Evolutionary conservation across 2,888 invertebrate species (phyloP).

Genomic region (Biston stratarius): DNA sequence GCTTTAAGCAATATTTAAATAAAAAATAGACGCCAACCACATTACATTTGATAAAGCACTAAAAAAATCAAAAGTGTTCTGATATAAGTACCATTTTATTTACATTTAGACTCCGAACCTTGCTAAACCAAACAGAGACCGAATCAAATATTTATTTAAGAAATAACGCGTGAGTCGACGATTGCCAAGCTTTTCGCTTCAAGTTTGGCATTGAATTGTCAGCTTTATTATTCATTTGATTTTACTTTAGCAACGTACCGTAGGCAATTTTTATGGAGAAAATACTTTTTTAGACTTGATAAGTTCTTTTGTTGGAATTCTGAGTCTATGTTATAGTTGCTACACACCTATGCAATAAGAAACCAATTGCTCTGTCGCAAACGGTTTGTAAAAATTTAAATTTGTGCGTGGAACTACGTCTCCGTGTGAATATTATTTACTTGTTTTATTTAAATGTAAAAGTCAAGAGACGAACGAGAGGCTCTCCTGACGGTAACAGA

Average conservation of each 20-base stretch:
- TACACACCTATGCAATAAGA: too few species aligned
- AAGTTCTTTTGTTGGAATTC: background rate
- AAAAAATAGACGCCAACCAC: too few species aligned
- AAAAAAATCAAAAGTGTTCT: background rate
- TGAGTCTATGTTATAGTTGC: background rate
- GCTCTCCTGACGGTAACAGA: too few species aligned
- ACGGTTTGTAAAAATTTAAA: too few species aligned
- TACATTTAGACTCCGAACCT: constrained; percentile 14
- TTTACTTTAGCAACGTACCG: constrained; percentile 18
- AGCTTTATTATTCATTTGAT: constrained; percentile 35
- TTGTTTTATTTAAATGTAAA: too few species aligned
- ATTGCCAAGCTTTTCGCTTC: constrained; percentile 20
- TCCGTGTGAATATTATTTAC: too few species aligned
- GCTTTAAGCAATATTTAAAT: too few species aligned
- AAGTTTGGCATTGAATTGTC: constrained; percentile 24
- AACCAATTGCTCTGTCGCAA: too few species aligned
- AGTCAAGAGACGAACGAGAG: too few species aligned
- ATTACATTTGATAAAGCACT: background rate
- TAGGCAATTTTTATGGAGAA: constrained; percentile 16
- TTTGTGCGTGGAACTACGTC: too few species aligned
- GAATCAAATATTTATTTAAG: constrained; percentile 38
- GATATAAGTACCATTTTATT: constrained; percentile 10
- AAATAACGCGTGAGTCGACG: constrained; percentile 30
- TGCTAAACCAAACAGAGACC: constrained; percentile 17
- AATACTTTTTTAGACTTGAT: constrained; percentile 1